Evolutionary conservation across 2,797 vertebrate genomes (phyloP), one percentile per base, ranked within the genome.

Genomic region (Centropyge bicolor): DNA sequence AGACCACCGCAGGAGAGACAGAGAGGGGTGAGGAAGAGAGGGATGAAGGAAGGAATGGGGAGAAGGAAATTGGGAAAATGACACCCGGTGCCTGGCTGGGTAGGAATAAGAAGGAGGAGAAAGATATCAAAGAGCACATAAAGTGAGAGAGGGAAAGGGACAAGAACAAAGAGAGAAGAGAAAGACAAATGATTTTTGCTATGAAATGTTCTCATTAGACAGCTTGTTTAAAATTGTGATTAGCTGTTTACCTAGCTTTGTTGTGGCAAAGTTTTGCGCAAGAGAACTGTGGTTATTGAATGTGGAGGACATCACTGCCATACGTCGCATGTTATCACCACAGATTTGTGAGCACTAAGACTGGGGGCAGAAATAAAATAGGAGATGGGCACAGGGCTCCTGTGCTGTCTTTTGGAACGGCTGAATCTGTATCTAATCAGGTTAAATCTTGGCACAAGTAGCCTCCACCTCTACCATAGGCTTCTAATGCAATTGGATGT

Each of bases 401-500:
- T 90, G 89, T 91, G 84, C 90, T 86, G 80, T 92, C 91, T 92
- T 89, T 92, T 86, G 90, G 91, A 94, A 92, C 88, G 72, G 91
- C 90, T 87, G 90, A 88, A 90, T 94, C 92, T 93, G 89, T 81
- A 85, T 91, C 86, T 90, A 95, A 95, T 95, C 93, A 93, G 92
- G 94, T 95, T 94, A 94, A 92, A 93, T 87, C 91, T 89, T 78
- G 87, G 91, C 89, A 92, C 80, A 89, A 91, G 86, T 88, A 79
- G 86, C 93, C 90, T 84, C 89, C 71, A 86, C 84, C 81, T 88
- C 85, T 74, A 94, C 93, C 89, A 89, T 89, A 80, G 91, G 89
- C 94, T 92, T 86, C 93, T 94, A 94, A 95, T 95, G 94, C 94
- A 95, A 95, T 94, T 93, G 92, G 92, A 93, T 93, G 93, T 94